Evolutionary conservation across 2,113 vertebrate genomes (phyloP).

Genomic region (Nycticorax nycticorax): DNA sequence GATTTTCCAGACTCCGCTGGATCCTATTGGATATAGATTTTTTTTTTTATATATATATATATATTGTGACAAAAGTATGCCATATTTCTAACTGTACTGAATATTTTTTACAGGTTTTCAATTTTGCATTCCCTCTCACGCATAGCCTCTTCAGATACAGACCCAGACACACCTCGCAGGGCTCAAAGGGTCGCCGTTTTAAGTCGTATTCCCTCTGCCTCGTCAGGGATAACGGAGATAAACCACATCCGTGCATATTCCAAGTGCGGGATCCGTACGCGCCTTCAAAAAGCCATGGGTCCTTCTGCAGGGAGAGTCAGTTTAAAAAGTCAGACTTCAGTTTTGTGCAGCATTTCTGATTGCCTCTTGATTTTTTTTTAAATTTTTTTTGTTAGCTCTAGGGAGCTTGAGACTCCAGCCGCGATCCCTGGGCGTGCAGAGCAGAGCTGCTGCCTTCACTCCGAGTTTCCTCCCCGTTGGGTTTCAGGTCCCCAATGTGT

Average conservation of each 20-base stretch:
- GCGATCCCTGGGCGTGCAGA: neutral
- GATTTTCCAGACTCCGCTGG: conserved; percentile 62
- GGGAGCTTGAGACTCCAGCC: neutral
- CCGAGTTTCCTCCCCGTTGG: neutral
- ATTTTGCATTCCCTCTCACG: conserved; percentile 59
- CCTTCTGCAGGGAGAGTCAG: neutral
- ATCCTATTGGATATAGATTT: conserved; percentile 52
- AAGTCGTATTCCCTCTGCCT: neutral
- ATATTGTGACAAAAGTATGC: conserved; percentile 64
- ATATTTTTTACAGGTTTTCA: conserved; percentile 65
- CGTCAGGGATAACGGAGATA: neutral
- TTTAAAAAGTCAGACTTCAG: neutral
- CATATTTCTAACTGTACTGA: conserved; percentile 72
- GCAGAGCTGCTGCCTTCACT: neutral
- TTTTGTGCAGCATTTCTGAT: neutral
- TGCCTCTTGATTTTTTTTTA: neutral
- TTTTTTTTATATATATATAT: neutral
- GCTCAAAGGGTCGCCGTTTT: conserved; percentile 5
- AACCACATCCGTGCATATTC: neutral
- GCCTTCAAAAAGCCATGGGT: neutral
- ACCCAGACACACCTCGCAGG: neutral
- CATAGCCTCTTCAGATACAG: conserved; percentile 21
- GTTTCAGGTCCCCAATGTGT: neutral
- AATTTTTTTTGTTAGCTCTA: neutral
- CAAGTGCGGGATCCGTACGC: fast-evolving